Evolutionary conservation across 2,888 invertebrate species (phyloP), one percentile per base, ranked within the genome.

Genomic region (Chromoteleia sp.): DNA sequence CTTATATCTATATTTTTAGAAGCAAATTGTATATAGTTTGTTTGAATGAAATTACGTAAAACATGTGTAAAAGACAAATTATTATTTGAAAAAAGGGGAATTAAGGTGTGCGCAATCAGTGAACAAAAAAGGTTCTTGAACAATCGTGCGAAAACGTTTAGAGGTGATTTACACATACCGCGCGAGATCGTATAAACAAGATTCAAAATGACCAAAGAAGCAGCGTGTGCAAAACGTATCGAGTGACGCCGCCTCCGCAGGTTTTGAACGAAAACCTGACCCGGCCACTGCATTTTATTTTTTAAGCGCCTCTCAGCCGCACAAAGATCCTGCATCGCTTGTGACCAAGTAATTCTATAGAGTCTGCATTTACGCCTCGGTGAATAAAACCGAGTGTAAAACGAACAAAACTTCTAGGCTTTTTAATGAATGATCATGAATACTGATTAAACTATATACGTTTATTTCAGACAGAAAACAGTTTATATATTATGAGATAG

Each of bases 241-340:
- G 56, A 68, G 50, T 80, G 56, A 80, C 79, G 39, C 48, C 19
- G 12, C 33, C 52, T 25, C 17, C 48, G 36, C 71, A 50, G 36
- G 52, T 54, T 61, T 77, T 43, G n/a, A 77, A 54, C 70, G 70
- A 77, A 61, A 79, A 74, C 68, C 65, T 74, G 79, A 79, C 41
- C 71, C 54, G 25, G 41, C 67, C 59, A 43, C 50, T 73, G 67
- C 58, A 67, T 65, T 78, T 73, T 59, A 73, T 39, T 58, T 67
- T 73, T 67, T 36, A 17, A 36, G 36, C 61, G 43, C 30, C 39
- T 52, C 50, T 56, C 65, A 50, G 29, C 33, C 54, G 30, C 70
- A 70, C 56, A 70, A 73, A 78, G 50, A 59, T 73, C 71, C 58
- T 45, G 54, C 70, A 45, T 67, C 56, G 43, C 36, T 43, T 76